These are phyloP conservation scores for Xiphophorus birchmanni DNA, from an alignment of 2,797 vertebrate species.

Conservation along the genomic window DNA sequence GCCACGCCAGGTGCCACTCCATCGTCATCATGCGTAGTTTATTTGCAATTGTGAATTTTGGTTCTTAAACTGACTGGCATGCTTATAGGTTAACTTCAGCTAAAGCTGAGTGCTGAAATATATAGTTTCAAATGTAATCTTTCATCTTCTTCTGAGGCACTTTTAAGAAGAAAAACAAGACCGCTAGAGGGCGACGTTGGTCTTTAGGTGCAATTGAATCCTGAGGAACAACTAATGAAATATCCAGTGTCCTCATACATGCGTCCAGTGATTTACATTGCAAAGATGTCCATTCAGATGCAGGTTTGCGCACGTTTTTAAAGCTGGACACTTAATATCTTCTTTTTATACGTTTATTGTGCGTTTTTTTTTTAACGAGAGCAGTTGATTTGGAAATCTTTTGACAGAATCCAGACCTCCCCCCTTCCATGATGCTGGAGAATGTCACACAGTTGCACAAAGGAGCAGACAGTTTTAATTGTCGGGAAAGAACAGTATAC, in stretches of 20 bases:
- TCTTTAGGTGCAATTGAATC: constrained; percentile 52
- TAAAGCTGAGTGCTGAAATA: background rate
- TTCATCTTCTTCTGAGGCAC: background rate
- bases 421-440: background rate
- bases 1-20: background rate
- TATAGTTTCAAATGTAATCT: background rate
- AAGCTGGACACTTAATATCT: background rate
- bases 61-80: background rate
- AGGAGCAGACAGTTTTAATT: background rate
- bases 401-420: background rate
- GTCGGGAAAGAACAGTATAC: background rate
- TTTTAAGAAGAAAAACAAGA: background rate
- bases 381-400: background rate
- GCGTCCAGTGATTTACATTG: constrained; percentile 1
- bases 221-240: constrained; percentile 15
- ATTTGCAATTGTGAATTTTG: background rate
- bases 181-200: constrained; percentile 83
- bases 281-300: background rate
- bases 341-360: background rate
- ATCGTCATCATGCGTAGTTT: background rate
- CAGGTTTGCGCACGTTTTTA: background rate
- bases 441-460: background rate
- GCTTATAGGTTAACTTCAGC: background rate
- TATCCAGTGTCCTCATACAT: background rate
- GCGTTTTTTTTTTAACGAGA: background rate